These are phyloP conservation scores for Lasioglossum lativentre DNA, from an alignment of 2,888 invertebrate genomes.

Conservation along the genomic window DNA sequence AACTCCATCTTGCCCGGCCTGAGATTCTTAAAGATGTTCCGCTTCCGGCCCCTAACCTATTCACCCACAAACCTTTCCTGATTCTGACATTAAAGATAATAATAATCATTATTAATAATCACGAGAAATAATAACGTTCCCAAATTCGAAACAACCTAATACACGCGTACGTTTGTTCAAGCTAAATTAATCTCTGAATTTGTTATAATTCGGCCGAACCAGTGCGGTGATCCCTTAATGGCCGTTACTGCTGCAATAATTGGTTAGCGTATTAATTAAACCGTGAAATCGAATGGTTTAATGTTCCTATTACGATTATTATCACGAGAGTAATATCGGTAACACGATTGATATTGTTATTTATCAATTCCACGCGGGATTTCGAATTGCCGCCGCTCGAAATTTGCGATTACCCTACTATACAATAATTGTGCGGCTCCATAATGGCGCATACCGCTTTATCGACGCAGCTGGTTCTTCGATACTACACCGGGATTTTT, in stretches of 20 bases:
- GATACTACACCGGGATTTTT: not conserved
- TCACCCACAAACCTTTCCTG: not conserved
- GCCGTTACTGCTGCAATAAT: constrained; percentile 37
- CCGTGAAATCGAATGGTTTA: constrained; percentile 38
- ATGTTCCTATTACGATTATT: constrained; percentile 39
- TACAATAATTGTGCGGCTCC: not conserved
- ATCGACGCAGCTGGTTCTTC: not conserved
- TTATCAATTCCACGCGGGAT: not conserved
- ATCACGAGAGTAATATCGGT: constrained; percentile 29
- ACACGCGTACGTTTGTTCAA: too few species aligned
- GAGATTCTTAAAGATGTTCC: constrained; percentile 11
- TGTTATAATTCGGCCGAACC: constrained; percentile 28
- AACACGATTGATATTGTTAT: constrained; percentile 43
- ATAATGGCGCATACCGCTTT: not conserved
- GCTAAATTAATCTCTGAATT: constrained; percentile 33
- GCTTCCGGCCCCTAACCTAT: not conserved
- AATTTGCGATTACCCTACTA: constrained; percentile 13
- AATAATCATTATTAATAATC: too few species aligned
- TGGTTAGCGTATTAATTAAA: constrained; percentile 51
- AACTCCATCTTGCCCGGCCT: constrained; percentile 9
- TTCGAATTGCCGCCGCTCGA: not conserved
- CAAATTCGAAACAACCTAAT: not conserved
- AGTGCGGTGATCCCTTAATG: constrained; percentile 12
- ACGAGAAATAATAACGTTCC: not conserved
- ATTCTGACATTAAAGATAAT: not conserved